Evolutionary conservation across 2,797 vertebrate genomes (phyloP).

Genomic region (Enteromius unitaeniatus): DNA sequence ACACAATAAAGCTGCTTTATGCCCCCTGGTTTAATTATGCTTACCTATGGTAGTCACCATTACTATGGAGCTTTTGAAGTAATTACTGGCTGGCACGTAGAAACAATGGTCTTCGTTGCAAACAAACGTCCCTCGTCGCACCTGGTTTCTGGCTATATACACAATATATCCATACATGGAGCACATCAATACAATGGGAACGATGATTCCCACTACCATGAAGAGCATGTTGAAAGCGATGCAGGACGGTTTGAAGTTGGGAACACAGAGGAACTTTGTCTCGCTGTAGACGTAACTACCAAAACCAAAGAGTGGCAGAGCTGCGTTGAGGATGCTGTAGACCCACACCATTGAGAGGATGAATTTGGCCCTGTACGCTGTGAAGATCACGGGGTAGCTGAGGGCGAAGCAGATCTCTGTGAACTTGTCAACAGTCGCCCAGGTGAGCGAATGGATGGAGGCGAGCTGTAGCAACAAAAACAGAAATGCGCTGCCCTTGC

Average conservation of each 20-base stretch:
- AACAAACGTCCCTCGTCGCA: constrained; percentile 76
- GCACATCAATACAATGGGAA: constrained; percentile 72
- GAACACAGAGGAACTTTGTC: constrained; percentile 72
- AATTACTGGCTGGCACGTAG: constrained; percentile 79
- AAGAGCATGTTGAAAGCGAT: constrained; percentile 68
- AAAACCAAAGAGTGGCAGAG: constrained; percentile 76
- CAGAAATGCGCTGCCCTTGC: constrained; percentile 75
- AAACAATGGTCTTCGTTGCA: constrained; percentile 83
- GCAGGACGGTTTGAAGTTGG: constrained; percentile 64
- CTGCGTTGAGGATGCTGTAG: constrained; percentile 69
- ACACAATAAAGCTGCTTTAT: constrained; percentile 40
- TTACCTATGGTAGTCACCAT: constrained; percentile 77
- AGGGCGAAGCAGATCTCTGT: constrained; percentile 78
- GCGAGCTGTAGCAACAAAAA: constrained; percentile 76
- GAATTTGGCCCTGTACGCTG: constrained; percentile 59
- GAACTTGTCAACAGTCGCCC: constrained; percentile 76
- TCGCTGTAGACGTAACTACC: constrained; percentile 76
- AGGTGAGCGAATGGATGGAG: constrained; percentile 76
- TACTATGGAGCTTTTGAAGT: constrained; percentile 78
- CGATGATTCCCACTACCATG: constrained; percentile 64
- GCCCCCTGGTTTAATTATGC: constrained; percentile 50
- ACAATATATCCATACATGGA: constrained; percentile 75
- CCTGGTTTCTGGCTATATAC: constrained; percentile 77
- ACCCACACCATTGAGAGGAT: constrained; percentile 72
- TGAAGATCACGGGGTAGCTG: constrained; percentile 73